These are phyloP conservation scores for Dicyrtomina minuta DNA, from an alignment of 2,888 invertebrate genomes.

Conservation along the genomic window DNA sequence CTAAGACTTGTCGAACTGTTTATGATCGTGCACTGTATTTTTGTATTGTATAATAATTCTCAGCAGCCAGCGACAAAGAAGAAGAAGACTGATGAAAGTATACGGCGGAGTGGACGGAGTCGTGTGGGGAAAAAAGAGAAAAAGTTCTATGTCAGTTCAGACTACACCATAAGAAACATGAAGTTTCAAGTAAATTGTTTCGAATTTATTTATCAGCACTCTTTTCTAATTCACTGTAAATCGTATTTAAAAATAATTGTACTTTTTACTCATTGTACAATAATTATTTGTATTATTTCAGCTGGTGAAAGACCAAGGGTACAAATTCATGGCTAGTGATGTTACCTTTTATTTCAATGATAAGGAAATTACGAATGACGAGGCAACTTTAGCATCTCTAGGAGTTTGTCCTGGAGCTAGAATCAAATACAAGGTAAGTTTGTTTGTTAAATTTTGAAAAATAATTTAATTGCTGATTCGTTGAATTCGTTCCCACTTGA, in stretches of 20 bases:
- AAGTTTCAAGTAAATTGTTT: conserved; percentile 9
- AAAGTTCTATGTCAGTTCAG: conserved; percentile 1
- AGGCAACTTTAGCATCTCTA: conserved; percentile 55
- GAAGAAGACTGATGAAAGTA: too few relatives aligned
- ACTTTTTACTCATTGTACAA: too few relatives aligned
- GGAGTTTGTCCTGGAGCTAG: conserved; percentile 54
- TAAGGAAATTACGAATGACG: conserved; percentile 54
- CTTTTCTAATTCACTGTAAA: too few relatives aligned
- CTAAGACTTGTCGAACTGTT: too few relatives aligned
- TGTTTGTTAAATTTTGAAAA: background rate
- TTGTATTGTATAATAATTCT: too few relatives aligned
- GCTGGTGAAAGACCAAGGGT: too few relatives aligned
- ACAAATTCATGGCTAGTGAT: conserved; percentile 58
- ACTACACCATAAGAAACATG: conserved; percentile 10
- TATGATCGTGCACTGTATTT: too few relatives aligned
- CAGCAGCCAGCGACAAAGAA: conserved; percentile 1
- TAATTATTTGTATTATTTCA: too few relatives aligned
- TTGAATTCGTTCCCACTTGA: too few relatives aligned
- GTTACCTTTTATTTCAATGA: conserved; percentile 57
- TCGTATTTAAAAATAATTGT: too few relatives aligned
- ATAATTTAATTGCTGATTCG: too few relatives aligned
- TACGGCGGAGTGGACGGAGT: conserved; percentile 10
- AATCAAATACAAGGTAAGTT: conserved; percentile 13
- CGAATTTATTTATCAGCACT: background rate
- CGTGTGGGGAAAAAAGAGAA: conserved; percentile 18